phyloP scores from a whole-genome alignment of 2,888 invertebrate genomes.

The Brenthis hecate region DNA sequence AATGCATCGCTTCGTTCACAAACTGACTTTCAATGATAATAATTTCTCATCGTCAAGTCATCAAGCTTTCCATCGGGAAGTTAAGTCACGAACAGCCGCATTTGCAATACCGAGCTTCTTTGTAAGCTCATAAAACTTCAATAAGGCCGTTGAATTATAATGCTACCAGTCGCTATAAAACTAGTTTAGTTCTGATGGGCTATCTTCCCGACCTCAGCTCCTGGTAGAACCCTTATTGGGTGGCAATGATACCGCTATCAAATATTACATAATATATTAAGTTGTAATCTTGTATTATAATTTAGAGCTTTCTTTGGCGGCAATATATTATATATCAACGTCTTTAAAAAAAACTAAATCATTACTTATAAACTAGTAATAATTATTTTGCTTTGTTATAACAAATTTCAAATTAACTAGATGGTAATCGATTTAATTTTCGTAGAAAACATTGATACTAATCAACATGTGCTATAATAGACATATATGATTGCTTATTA shows the following conservation, averaged over 20 bases:
- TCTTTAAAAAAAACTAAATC: too few relatives aligned
- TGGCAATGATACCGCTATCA: constrained; percentile 22
- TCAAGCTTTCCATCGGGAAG: constrained; percentile 66
- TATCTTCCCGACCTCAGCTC: constrained; percentile 50
- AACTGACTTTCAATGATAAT: constrained; percentile 45
- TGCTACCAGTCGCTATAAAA: constrained; percentile 60
- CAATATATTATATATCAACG: too few relatives aligned
- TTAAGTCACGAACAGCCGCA: constrained; percentile 68
- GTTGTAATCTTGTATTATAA: too few relatives aligned
- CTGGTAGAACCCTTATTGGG: constrained; percentile 38
- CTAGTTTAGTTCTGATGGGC: constrained; percentile 64
- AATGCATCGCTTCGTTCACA: constrained; percentile 42
- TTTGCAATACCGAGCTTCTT: constrained; percentile 71
- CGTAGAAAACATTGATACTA: too few relatives aligned
- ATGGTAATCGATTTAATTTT: too few relatives aligned
- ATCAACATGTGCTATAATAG: too few relatives aligned
- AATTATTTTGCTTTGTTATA: too few relatives aligned
- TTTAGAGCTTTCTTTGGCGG: too few relatives aligned
- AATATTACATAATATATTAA: too few relatives aligned
- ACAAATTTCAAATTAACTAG: too few relatives aligned
- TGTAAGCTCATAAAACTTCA: constrained; percentile 77
- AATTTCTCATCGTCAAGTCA: constrained; percentile 62
- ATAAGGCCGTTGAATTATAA: constrained; percentile 75
- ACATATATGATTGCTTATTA: too few relatives aligned
- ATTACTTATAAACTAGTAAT: too few relatives aligned